Conservation (phyloP, 2,113 vertebrate species). For the Thymallus thymallus region DNA sequence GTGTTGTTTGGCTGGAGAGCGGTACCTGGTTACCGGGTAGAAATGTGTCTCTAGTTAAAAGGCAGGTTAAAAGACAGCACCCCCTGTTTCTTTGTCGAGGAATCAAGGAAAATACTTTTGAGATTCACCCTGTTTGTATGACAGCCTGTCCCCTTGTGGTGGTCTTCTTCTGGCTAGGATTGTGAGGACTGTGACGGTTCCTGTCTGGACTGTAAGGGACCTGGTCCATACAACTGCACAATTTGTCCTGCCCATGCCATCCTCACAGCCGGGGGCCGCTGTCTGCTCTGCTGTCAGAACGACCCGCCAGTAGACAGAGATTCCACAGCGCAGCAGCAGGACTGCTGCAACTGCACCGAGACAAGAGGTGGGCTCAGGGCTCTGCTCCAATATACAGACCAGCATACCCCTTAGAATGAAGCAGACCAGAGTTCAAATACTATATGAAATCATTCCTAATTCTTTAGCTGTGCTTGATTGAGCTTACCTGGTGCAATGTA, state of each 20-base stretch:
- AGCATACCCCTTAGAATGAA: too few species aligned
- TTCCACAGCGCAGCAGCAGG: constrained; percentile 24
- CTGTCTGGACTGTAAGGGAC: constrained; percentile 85
- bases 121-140: too few species aligned
- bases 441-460: background rate
- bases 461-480: too few species aligned
- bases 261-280: constrained; percentile 79
- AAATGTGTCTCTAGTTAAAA: too few species aligned
- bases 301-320: background rate
- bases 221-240: constrained; percentile 82
- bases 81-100: background rate
- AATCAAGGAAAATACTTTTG: too few species aligned
- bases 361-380: constrained; percentile 71
- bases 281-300: constrained; percentile 82
- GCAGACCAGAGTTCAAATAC: too few species aligned
- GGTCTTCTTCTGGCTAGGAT: constrained; percentile 18
- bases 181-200: constrained; percentile 84
- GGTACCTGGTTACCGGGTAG: too few species aligned
- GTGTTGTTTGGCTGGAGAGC: too few species aligned
- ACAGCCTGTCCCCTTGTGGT: background rate
- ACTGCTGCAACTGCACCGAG: constrained; percentile 88
- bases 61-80: too few species aligned
- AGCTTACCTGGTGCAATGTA: too few species aligned
- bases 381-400: too few species aligned
- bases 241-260: constrained; percentile 74